Evolutionary conservation across 2,113 vertebrate species (phyloP).

Genomic region (Cavia porcellus): DNA sequence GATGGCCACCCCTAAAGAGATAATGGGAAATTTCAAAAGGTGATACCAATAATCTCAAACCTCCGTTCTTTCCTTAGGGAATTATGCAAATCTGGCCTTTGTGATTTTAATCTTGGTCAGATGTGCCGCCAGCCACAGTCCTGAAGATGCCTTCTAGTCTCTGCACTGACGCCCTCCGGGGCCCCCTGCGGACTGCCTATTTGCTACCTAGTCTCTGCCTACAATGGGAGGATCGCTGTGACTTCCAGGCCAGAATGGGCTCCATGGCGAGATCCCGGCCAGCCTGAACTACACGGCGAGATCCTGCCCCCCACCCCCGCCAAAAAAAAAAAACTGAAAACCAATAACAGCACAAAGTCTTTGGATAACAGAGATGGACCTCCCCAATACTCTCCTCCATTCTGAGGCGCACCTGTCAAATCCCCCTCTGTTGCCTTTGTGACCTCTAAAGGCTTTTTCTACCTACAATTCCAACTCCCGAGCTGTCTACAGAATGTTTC

Average conservation of each 20-base stretch:
- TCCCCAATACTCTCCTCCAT: neutral
- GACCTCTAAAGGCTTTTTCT: neutral
- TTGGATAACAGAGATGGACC: neutral
- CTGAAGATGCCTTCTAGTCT: no score
- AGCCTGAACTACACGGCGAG: neutral
- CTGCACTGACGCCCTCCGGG: neutral
- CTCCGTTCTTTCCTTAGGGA: neutral
- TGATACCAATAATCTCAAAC: neutral
- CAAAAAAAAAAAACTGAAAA: neutral
- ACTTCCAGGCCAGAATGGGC: neutral
- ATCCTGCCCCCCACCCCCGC: neutral
- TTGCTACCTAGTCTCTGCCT: neutral
- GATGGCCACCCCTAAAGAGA: neutral
- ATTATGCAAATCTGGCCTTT: neutral
- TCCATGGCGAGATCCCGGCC: no score
- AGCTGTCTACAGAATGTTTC: neutral
- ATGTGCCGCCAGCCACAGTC: neutral
- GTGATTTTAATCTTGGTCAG: neutral
- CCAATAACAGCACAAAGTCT: neutral
- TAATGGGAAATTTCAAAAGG: neutral
- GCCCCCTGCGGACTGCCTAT: no score
- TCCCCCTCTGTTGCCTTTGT: neutral
- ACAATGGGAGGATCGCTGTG: neutral
- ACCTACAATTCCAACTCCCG: neutral
- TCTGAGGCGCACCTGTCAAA: neutral